A percentile compares a stretch with the other conserved stretches of the same genome.
These are phyloP conservation scores for Bos taurus DNA, from an alignment of 2,113 vertebrate genomes.

Conservation along the genomic window DNA sequence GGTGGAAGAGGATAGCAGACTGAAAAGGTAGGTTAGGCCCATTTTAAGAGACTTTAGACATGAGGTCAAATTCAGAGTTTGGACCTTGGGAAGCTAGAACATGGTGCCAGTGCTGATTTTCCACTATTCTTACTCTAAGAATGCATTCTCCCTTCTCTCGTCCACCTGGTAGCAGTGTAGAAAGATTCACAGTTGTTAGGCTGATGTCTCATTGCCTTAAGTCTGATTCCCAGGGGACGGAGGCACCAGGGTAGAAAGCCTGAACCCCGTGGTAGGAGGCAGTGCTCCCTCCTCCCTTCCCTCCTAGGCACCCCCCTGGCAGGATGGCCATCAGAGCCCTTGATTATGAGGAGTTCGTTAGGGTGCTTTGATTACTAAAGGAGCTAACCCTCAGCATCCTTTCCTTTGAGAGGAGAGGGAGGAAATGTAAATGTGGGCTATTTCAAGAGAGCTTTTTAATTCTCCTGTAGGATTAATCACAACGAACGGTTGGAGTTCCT, in stretches of 20 bases:
- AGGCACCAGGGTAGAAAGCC: background rate
- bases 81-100: background rate
- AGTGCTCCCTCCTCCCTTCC: background rate
- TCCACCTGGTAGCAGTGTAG: background rate
- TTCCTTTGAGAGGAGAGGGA: background rate
- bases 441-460: constrained; percentile 53
- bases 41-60: background rate
- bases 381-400: background rate
- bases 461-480: constrained; percentile 93
- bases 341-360: background rate
- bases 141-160: background rate
- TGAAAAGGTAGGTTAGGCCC: background rate
- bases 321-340: background rate
- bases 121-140: background rate
- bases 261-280: background rate
- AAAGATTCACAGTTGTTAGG: background rate
- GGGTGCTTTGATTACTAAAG: background rate
- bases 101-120: background rate
- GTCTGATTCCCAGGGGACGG: background rate
- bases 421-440: background rate
- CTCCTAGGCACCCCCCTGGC: background rate
- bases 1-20: background rate
- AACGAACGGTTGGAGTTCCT: constrained; percentile 98
- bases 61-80: background rate
- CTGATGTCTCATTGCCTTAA: background rate